Conservation (phyloP, 1,140 invertebrate species). For the Rhagoletis pomonella region DNA sequence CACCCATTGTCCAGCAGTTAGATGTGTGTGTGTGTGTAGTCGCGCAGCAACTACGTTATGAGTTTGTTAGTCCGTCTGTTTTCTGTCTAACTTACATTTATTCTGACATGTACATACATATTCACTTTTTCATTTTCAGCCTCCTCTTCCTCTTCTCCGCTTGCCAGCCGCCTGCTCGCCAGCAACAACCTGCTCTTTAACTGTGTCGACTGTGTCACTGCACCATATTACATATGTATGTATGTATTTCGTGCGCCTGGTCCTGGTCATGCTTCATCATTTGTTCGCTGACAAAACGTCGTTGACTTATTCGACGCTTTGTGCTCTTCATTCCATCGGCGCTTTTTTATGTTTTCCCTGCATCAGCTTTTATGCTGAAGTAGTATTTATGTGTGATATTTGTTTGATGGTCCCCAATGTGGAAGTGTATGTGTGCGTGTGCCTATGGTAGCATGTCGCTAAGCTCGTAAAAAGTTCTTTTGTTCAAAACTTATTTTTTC, state of each 20-base stretch:
- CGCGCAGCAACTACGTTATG: background rate
- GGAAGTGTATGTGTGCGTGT: background rate
- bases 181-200: background rate
- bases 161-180: background rate
- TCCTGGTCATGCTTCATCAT: conserved; percentile 49
- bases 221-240: background rate
- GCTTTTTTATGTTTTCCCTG: background rate
- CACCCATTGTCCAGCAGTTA: too few species aligned
- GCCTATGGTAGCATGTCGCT: background rate
- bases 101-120: background rate
- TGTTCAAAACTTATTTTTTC: conserved; percentile 36
- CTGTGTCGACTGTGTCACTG: conserved; percentile 2
- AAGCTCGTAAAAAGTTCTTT: conserved; percentile 27
- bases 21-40: background rate
- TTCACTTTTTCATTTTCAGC: background rate
- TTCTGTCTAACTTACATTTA: conserved; percentile 33
- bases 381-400: background rate
- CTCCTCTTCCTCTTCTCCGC: background rate
- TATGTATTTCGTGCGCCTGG: conserved; percentile 1
- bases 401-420: background rate
- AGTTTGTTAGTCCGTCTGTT: background rate
- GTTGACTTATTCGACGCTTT: conserved; percentile 39
- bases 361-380: background rate
- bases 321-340: conserved; percentile 6
- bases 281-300: conserved; percentile 51